Evolutionary conservation across 2,888 invertebrate species (phyloP).

Genomic region (Lacanobia oleracea): DNA sequence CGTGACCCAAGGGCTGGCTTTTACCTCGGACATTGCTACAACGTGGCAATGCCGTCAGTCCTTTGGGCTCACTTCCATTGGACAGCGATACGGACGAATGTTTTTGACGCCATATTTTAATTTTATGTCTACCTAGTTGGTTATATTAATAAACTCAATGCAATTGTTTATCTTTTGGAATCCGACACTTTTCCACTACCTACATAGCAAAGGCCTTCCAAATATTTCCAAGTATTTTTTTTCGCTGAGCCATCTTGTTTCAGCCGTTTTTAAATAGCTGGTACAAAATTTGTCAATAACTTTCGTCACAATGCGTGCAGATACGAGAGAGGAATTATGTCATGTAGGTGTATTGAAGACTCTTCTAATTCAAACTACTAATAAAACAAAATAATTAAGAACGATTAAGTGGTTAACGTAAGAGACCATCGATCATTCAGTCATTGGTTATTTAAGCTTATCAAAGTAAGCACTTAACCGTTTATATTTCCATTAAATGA

Average conservation of each 20-base stretch:
- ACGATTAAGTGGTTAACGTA: constrained; percentile 4
- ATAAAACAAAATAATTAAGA: background rate
- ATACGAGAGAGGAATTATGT: background rate
- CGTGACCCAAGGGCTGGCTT: no score
- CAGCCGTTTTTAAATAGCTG: background rate
- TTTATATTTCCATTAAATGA: constrained; percentile 30
- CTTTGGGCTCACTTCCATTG: no score
- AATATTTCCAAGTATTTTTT: background rate
- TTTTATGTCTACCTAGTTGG: no score
- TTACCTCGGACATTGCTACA: no score
- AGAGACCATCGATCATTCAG: constrained; percentile 2
- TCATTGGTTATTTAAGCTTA: constrained; percentile 24
- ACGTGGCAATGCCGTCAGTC: no score
- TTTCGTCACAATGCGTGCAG: background rate
- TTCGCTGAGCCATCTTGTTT: background rate
- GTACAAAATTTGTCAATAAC: no score
- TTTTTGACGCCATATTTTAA: no score
- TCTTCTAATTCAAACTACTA: background rate
- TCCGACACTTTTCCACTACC: background rate
- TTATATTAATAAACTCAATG: no score
- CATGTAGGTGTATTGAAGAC: background rate
- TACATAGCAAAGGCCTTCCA: background rate
- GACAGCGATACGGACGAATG: no score
- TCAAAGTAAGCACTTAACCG: constrained; percentile 23
- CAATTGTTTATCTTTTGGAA: background rate